Conservation (phyloP, 2,797 vertebrate species). For the Melanotaenia trifasciata region DNA sequence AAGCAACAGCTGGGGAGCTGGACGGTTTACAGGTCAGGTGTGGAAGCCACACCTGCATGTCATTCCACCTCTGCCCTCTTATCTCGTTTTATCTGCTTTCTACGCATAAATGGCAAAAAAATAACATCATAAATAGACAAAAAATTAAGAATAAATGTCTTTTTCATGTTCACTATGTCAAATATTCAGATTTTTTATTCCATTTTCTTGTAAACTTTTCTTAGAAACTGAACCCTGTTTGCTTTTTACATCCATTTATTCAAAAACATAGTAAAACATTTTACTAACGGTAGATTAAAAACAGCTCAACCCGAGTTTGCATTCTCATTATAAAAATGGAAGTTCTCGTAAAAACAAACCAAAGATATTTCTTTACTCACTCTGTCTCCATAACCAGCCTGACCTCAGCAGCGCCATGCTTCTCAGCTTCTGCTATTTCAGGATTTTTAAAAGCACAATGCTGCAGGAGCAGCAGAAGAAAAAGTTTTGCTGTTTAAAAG, state of each 20-base stretch:
- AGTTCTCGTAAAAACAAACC: background rate
- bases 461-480: background rate
- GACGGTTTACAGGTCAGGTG: background rate
- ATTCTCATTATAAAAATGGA: background rate
- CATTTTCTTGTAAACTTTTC: background rate
- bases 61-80: too few species aligned
- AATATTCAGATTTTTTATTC: too few species aligned
- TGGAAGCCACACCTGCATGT: too few species aligned
- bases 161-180: too few species aligned
- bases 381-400: conserved; percentile 86
- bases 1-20: background rate
- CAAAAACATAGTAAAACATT: background rate
- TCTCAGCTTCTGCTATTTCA: conserved; percentile 1
- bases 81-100: too few species aligned
- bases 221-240: background rate
- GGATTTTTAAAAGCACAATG: conserved; percentile 5
- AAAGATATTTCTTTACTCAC: conserved; percentile 70
- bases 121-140: background rate
- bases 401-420: conserved; percentile 83
- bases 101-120: background rate
- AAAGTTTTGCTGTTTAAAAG: background rate
- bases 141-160: background rate
- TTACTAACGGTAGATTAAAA: background rate
- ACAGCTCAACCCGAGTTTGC: background rate
- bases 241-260: background rate